Evolutionary conservation across 2,888 invertebrate species (phyloP), one percentile per base, ranked within the genome.

Genomic region (Lithophane leautieri): DNA sequence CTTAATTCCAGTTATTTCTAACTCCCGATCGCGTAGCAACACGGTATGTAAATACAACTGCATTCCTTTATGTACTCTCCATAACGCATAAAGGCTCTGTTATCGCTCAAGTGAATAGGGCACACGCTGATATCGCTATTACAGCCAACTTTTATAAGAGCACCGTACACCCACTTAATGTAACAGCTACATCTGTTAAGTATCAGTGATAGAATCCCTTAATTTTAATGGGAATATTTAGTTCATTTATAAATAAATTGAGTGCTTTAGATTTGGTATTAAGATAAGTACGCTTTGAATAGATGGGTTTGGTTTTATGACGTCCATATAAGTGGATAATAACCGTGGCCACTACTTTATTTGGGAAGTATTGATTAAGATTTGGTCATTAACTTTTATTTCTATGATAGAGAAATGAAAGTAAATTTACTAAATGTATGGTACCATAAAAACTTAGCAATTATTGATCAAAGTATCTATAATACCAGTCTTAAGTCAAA

Each of bases 31-130:
- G 63, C 69, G 42, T 69, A 77, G 73, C 66, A 77, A 75, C 76
- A 67, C 25, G 25, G 54, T 78, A 76, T 72, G 72, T 80, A 83
- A 81, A 86, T 79, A 79, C 62, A 76, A 83, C 83, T 82, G 86
- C 86, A 83, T 87, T 88, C 88, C 91, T 82, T 76, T 69, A 79
- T 86, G 78, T 80, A 89, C 79, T 81, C 78, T 79, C 78, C 47
- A 71, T 89, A 90, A 90, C 89, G 89, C 90, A 91, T 91, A 90
- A 90, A 92, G 85, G 90, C 92, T 89, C 83, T 90, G 88, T 93
- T 93, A 94, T 94, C 94, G 90, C 83, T 86, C 90, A 93, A 93
- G 93, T 94, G 92, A 92, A 93, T 83, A 82, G 86, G 73, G 79
- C 82, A 80, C 78, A 62, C 70, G 67, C 75, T 81, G 79, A 88